Base-by-base conservation (phyloP, 2,888 invertebrate genomes). In the Tachystola acroxantha region DNA sequence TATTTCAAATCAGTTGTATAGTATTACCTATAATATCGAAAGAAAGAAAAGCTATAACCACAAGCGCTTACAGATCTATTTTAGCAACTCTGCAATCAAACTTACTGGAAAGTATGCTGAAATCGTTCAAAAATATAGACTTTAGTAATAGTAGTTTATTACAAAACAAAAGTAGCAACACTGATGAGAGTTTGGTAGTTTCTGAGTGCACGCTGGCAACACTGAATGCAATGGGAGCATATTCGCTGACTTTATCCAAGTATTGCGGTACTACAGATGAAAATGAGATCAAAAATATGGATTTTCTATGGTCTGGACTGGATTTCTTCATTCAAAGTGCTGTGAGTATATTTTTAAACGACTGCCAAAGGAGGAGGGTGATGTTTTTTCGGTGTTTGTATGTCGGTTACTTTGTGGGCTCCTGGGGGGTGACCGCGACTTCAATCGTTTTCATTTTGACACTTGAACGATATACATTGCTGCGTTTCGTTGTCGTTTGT, bases 141-240 rank as follows among this genome's bases (percentile, higher is more conserved):
- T 85, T 85, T 51, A 43, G 33, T 20, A 57, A 55, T 50, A 46
- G 45, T 54, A 63, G 40, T 47, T 49, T 61, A 41, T 41, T 47
- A 16, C 24, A 26, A 2, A 39, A 47, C 13, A 45, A 49, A 2
- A 29, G 48, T 60, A 58, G 62, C 46, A 73, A 70, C 54, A 54
- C 51, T 37, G 75, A 76, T 1, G 70, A 74, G n/a, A 71, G 62
- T 55, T 26, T 53, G 37, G 62, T 62, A 50, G 58, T 66, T 50
- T 63, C 60, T 42, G 72, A 72, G 1, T 54, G 42, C 40, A 56
- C 53, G 27, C 35, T 71, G 53, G 79, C 80, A 64, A 68, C 64
- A 64, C 48, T 81, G 39, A 82, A 84, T 34, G 81, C 86, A 2
- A 76, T 84, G 60, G 70, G 72, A 1, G 82, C 85, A 1, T 86